These are phyloP conservation scores for Megalonaias nervosa DNA, from an alignment of 1,140 invertebrate genomes.

Conservation along the genomic window DNA sequence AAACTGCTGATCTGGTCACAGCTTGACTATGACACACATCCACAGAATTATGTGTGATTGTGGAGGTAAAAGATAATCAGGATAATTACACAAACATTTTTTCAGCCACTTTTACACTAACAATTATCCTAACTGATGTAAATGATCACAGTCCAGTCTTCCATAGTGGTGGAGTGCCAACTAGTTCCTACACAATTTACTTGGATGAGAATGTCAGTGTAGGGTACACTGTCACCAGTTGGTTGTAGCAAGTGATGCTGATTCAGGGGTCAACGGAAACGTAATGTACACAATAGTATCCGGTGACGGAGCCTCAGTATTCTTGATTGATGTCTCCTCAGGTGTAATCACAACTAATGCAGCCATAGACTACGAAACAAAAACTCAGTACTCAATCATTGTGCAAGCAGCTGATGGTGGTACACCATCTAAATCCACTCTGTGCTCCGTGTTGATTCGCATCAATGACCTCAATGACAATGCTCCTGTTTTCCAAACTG, in stretches of 20 bases:
- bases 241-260: not conserved
- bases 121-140: conserved; percentile 77
- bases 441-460: conserved; percentile 31
- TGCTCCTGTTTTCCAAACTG: conserved; percentile 21
- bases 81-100: conserved; percentile 22
- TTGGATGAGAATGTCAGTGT: no score
- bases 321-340: conserved; percentile 17
- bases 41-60: conserved; percentile 32
- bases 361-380: conserved; percentile 32
- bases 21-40: conserved; percentile 50
- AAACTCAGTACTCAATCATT: conserved; percentile 28
- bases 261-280: conserved; percentile 41
- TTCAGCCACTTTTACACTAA: conserved; percentile 39
- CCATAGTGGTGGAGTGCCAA: no score
- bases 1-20: conserved; percentile 33
- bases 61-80: conserved; percentile 37
- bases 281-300: conserved; percentile 31
- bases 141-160: conserved; percentile 78
- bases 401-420: conserved; percentile 32
- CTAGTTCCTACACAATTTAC: no score
- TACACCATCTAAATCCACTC: conserved; percentile 7
- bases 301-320: conserved; percentile 28
- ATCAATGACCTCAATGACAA: conserved; percentile 37
- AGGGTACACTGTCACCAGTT: no score
- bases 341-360: conserved; percentile 20